phyloP scores from a whole-genome alignment of 1,140 invertebrate species.

The Mylabris phalerata region DNA sequence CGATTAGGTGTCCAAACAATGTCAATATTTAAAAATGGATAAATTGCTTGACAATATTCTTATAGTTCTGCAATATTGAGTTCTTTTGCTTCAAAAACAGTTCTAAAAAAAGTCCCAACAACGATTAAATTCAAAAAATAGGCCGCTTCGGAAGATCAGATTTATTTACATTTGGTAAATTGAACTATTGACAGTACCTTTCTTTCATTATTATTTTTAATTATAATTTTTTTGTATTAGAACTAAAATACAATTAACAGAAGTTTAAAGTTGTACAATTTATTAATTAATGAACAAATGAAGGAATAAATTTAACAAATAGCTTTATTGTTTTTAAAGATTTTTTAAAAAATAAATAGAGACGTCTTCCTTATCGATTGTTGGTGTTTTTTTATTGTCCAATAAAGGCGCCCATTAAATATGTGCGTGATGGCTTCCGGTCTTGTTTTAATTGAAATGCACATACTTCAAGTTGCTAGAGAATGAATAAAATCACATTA shows the following conservation, averaged over 20 bases:
- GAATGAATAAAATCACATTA: not conserved
- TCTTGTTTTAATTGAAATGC: conserved; percentile 5
- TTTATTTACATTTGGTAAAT: not conserved
- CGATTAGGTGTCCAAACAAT: too few relatives aligned
- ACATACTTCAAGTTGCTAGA: conserved; percentile 9
- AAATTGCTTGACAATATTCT: too few relatives aligned
- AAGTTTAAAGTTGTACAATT: conserved; percentile 4
- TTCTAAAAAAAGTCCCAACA: too few relatives aligned
- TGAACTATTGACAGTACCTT: conserved; percentile 2
- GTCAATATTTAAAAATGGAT: too few relatives aligned
- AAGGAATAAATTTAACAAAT: conserved; percentile 10
- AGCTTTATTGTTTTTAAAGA: conserved; percentile 4
- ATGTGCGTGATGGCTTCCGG: conserved; percentile 12
- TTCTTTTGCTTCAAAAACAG: too few relatives aligned
- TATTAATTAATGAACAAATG: conserved; percentile 5
- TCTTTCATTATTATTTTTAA: conserved; percentile 2
- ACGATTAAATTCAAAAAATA: too few relatives aligned
- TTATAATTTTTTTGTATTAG: conserved; percentile 8
- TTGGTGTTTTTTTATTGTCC: too few relatives aligned
- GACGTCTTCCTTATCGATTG: too few relatives aligned
- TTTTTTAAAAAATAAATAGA: too few relatives aligned
- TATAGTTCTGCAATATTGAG: too few relatives aligned
- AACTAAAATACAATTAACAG: conserved; percentile 9
- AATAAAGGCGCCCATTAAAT: too few relatives aligned
- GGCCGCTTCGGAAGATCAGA: too few relatives aligned